These are phyloP conservation scores for Lottia scabra DNA, from an alignment of 2,888 invertebrate genomes.

Conservation along the genomic window DNA sequence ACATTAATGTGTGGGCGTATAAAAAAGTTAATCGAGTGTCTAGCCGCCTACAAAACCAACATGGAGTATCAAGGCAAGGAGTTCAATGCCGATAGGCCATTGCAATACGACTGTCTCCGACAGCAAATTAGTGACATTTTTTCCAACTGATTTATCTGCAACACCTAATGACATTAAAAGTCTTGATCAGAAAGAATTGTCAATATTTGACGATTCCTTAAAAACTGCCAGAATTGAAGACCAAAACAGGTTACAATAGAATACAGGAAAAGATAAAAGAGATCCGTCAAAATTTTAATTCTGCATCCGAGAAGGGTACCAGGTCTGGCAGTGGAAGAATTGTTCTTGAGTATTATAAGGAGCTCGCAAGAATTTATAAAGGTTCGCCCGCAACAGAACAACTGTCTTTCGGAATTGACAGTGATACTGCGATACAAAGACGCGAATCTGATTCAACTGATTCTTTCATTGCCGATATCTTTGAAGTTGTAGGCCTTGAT, in stretches of 20 bases:
- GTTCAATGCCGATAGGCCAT: not conserved
- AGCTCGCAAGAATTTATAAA: not conserved
- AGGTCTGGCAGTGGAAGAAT: not conserved
- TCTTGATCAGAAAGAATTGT: too few relatives aligned
- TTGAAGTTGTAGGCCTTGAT: too few relatives aligned
- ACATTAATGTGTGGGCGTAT: too few relatives aligned
- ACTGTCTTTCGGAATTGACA: not conserved
- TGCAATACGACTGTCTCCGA: not conserved
- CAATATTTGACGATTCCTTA: not conserved
- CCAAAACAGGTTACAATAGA: not conserved
- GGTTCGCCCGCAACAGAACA: not conserved
- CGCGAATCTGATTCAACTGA: too few relatives aligned
- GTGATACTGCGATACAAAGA: not conserved
- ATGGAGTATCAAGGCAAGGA: not conserved
- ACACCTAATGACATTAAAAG: not conserved
- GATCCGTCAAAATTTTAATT: not conserved
- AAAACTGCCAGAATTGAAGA: not conserved
- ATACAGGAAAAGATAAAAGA: not conserved
- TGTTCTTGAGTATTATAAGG: not conserved
- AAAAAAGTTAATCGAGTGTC: not conserved
- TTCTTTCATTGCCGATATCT: too few relatives aligned
- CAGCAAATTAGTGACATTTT: not conserved
- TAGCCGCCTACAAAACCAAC: not conserved
- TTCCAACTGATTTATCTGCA: not conserved
- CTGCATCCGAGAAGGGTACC: not conserved